Evolutionary conservation across 2,113 vertebrate genomes (phyloP).

Genomic region (Donacobius atricapilla): DNA sequence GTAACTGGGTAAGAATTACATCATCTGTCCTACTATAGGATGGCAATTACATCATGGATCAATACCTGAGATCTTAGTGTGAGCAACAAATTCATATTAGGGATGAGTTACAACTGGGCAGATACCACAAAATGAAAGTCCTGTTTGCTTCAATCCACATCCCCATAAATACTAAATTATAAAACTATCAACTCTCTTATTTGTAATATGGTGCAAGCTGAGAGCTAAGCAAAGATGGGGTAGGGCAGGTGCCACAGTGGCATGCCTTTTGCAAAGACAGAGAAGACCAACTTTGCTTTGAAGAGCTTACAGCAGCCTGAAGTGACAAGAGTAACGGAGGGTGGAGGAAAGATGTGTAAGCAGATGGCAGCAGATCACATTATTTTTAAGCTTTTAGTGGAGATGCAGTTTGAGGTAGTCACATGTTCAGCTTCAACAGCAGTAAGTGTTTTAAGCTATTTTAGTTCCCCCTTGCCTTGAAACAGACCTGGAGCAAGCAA

Average conservation of each 20-base stretch:
- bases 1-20: slow-evolving; percentile 73
- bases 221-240: not conserved
- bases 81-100: slow-evolving; percentile 43
- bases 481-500: not conserved
- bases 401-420: not conserved
- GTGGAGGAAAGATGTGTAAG: slow-evolving; percentile 40
- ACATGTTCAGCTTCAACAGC: slow-evolving; percentile 32
- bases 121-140: slow-evolving; percentile 21
- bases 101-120: slow-evolving; percentile 59
- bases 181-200: not conserved
- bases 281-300: not conserved
- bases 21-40: slow-evolving; percentile 71
- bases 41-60: slow-evolving; percentile 73
- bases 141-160: slow-evolving; percentile 4
- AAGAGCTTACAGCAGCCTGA: slow-evolving; percentile 13
- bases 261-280: not conserved
- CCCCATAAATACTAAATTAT: slow-evolving; percentile 1
- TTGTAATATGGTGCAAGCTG: not conserved
- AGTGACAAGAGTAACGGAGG: not conserved
- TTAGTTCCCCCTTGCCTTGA: slow-evolving; percentile 16
- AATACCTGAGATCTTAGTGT: slow-evolving; percentile 61
- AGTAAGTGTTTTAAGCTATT: slow-evolving; percentile 12
- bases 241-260: not conserved
- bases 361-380: slow-evolving; percentile 53
- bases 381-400: slow-evolving; percentile 41